Base-by-base conservation (phyloP, 30 jellyfish, hydroid and myxozoan species). In the Aurelia aurita region DNA sequence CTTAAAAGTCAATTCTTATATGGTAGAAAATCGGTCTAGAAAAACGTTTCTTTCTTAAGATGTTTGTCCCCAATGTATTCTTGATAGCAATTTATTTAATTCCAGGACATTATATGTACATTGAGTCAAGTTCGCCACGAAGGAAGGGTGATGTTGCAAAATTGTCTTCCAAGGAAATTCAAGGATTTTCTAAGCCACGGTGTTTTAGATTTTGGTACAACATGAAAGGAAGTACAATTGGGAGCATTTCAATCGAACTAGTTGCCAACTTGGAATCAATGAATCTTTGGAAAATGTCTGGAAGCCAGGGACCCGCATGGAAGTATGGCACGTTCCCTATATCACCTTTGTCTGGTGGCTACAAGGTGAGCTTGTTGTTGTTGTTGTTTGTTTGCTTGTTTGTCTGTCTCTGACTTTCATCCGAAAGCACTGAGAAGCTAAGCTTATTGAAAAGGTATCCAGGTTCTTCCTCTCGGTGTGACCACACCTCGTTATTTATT, bases 221-320 rank as follows among this genome's bases (percentile, higher is more conserved):
- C 84, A 91, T 91, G 98, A 29, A 71, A 25, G 98, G 98, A 5
- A 34, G 89, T 10, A 80, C 91, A 13, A 86, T 74, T 7, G 98
- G 98, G 0, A 62, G 78, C 9, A 46, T 91, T 22, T 9, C 73
- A 20, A 74, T 91, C 7, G 79, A 67, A 10, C 21, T 85, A 55
- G 85, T 55, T 44, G 32, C 39, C 34, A 79, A 31, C 3, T 44
- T 28, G 18, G 44, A 27, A 15, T 21, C 70, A 22, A 66, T 6
- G 21, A 43, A 64, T 9, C 57, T 85, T 25, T 91, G 98, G 98
- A 29, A 51, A 9, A 51, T 91, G 21, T 55, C 68, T 31, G 96
- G 96, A 1, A 68, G 70, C 53, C 95, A 85, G 76, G 95, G 91
- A 16, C 74, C 49, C n/a, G 63, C 53, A 32, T 91, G 98, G 98